Evolutionary conservation across 2,113 vertebrate genomes (phyloP).

Genomic region (Periophthalmus modestus): DNA sequence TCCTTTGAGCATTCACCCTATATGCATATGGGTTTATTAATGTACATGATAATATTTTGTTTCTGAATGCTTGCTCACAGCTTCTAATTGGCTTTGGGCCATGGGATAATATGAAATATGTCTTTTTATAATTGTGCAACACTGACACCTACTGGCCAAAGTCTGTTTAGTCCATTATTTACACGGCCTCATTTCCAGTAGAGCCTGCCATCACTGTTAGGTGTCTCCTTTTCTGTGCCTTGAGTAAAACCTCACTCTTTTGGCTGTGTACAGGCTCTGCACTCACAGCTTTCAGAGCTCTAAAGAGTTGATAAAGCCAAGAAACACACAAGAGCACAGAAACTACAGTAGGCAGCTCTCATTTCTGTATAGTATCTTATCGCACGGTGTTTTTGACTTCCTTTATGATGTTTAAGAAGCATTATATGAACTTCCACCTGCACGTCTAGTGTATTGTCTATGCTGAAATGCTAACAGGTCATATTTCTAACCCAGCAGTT

Average conservation of each 20-base stretch:
- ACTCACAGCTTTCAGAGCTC: conserved; percentile 49
- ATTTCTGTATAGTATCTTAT: conserved; percentile 28
- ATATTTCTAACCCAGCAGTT: conserved; percentile 63
- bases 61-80: background rate
- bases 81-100: background rate
- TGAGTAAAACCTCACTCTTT: conserved; percentile 61
- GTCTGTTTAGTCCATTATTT: conserved; percentile 20
- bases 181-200: conserved; percentile 38
- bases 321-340: conserved; percentile 39
- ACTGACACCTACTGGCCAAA: conserved; percentile 41
- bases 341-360: conserved; percentile 51
- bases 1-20: conserved; percentile 7
- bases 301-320: conserved; percentile 46
- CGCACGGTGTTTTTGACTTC: conserved; percentile 16
- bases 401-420: conserved; percentile 8
- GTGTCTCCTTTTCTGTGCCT: conserved; percentile 73
- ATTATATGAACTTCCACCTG: conserved; percentile 21
- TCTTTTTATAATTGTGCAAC: conserved; percentile 20
- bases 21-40: conserved; percentile 3
- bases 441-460: conserved; percentile 28
- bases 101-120: conserved; percentile 6
- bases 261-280: conserved; percentile 33
- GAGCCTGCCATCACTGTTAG: conserved; percentile 29
- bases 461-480: conserved; percentile 32
- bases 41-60: background rate